These are phyloP conservation scores for Liodrosophila aerea DNA, from an alignment of 2,888 invertebrate genomes.

Conservation along the genomic window DNA sequence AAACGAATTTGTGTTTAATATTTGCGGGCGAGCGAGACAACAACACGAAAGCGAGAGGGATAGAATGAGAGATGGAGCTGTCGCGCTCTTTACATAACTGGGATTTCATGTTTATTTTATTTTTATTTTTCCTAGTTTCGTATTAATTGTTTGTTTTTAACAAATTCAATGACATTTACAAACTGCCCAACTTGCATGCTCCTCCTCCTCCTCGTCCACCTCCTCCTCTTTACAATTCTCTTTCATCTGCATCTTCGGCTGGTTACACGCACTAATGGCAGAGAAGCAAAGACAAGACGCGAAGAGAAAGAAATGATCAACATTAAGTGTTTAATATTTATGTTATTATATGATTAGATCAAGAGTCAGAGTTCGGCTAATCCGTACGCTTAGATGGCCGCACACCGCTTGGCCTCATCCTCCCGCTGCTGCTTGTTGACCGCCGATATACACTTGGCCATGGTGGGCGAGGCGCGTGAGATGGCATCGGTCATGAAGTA, in stretches of 20 bases:
- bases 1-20: conserved; percentile 3
- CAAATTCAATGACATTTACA: conserved; percentile 60
- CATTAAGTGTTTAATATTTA: conserved; percentile 68
- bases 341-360: conserved; percentile 51
- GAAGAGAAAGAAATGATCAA: conserved; percentile 44
- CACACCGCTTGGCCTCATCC: conserved; percentile 65
- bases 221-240: conserved; percentile 7
- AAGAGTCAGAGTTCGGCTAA: conserved; percentile 7
- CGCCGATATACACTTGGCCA: conserved; percentile 99
- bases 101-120: conserved; percentile 67
- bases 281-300: conserved; percentile 31
- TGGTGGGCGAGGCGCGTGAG: conserved; percentile 97
- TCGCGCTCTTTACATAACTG: neutral
- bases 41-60: too few species aligned
- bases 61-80: too few species aligned
- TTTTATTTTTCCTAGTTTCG: conserved; percentile 48
- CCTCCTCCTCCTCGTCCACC: neutral
- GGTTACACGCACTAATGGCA: neutral
- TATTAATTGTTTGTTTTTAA: conserved; percentile 60
- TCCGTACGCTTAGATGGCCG: conserved; percentile 52
- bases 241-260: conserved; percentile 9
- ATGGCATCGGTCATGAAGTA: conserved; percentile 98
- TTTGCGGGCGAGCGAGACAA: conserved; percentile 1
- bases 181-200: conserved; percentile 21
- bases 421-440: conserved; percentile 85